These are phyloP conservation scores for Rousettus leschenaultii DNA, from an alignment of 2,113 vertebrate genomes.

Conservation along the genomic window DNA sequence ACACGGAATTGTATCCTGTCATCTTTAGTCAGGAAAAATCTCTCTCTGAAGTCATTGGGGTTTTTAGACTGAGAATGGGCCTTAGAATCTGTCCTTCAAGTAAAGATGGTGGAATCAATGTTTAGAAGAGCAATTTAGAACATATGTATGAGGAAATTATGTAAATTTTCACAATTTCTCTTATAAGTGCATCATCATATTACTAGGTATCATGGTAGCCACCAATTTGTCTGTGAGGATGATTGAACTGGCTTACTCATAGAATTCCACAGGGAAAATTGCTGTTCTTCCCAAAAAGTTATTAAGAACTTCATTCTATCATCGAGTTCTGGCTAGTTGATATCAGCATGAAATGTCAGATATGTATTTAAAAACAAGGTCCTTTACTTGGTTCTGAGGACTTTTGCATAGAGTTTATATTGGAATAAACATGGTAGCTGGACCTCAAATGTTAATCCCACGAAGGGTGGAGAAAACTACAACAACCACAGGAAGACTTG, in stretches of 20 bases:
- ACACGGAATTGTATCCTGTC: conserved; percentile 40
- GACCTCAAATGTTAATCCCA: not conserved
- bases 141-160: conserved; percentile 21
- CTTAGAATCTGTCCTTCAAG: not conserved
- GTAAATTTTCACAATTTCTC: not conserved
- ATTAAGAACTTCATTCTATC: conserved; percentile 27
- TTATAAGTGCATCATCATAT: not conserved
- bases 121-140: not conserved
- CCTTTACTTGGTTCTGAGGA: conserved; percentile 25
- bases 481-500: not conserved
- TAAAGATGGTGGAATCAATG: conserved; percentile 38
- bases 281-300: conserved; percentile 29
- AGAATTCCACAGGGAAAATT: conserved; percentile 21
- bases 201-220: not conserved
- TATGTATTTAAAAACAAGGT: conserved; percentile 39
- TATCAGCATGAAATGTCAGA: not conserved
- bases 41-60: conserved; percentile 44
- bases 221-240: not conserved
- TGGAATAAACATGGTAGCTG: not conserved
- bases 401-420: not conserved
- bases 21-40: conserved; percentile 54
- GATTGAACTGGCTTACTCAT: not conserved
- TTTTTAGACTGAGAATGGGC: not conserved
- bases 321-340: not conserved
- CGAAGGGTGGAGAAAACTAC: not conserved